Conservation (phyloP, 2,888 invertebrate species). For the Pomacea canaliculata region DNA sequence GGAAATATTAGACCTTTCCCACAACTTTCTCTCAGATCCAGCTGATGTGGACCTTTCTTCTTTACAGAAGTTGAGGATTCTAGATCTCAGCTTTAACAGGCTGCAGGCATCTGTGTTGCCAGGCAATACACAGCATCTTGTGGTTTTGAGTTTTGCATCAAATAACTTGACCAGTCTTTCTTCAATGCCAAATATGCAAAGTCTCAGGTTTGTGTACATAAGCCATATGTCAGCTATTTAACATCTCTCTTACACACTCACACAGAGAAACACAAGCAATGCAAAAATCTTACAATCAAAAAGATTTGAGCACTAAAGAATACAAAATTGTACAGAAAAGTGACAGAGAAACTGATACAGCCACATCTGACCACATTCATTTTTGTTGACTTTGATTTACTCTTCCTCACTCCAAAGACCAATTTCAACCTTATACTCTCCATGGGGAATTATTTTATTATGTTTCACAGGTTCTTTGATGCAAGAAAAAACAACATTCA, state of each 20-base stretch:
- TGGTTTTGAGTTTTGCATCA: slow-evolving; percentile 27
- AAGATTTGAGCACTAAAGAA: too few species aligned
- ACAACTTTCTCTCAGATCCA: slow-evolving; percentile 38
- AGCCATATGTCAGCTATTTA: not conserved
- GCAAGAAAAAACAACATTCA: slow-evolving; percentile 51
- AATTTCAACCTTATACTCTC: too few species aligned
- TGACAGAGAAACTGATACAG: too few species aligned
- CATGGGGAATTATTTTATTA: slow-evolving; percentile 13
- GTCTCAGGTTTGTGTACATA: slow-evolving; percentile 5
- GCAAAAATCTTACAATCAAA: too few species aligned
- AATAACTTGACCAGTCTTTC: slow-evolving; percentile 36
- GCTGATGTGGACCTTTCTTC: slow-evolving; percentile 35
- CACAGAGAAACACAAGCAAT: not conserved
- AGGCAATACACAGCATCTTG: slow-evolving; percentile 35
- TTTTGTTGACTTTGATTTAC: too few species aligned
- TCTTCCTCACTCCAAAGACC: too few species aligned
- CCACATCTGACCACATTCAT: too few species aligned
- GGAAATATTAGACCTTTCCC: slow-evolving; percentile 36
- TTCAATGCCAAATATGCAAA: slow-evolving; percentile 28
- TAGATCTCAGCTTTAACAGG: slow-evolving; percentile 46
- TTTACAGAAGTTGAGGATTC: slow-evolving; percentile 34
- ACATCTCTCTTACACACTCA: not conserved
- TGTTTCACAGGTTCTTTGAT: slow-evolving; percentile 33
- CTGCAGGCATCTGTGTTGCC: slow-evolving; percentile 32
- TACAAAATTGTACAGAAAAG: too few species aligned